Evolutionary conservation across 92 coral and sea anemone species (phyloP).

Genomic region (Plumapathes pennacea): DNA sequence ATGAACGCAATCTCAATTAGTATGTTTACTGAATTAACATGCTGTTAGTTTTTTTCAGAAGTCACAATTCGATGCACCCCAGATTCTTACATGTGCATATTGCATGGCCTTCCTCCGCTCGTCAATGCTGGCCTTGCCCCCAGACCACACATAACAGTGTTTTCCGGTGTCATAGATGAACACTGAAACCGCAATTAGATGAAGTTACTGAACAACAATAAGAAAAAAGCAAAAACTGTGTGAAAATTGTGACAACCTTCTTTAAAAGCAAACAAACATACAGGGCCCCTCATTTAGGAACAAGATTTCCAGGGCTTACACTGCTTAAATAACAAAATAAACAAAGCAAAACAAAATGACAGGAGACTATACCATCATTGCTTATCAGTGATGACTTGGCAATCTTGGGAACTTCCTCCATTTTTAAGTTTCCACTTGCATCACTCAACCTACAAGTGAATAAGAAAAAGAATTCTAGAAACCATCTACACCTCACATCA

Average conservation of each 20-base stretch:
- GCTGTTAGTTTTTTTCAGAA: background rate
- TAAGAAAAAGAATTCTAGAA: conserved; percentile 2
- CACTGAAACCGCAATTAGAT: conserved; percentile 30
- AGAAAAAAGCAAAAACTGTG: background rate
- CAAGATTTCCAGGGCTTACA: too few species aligned
- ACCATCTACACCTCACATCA: conserved; percentile 12
- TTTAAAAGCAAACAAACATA: too few species aligned
- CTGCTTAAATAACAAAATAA: too few species aligned
- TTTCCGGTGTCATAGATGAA: conserved; percentile 75
- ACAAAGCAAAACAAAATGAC: too few species aligned
- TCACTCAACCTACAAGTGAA: conserved; percentile 19
- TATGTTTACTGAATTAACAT: background rate
- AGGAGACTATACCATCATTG: conserved; percentile 31
- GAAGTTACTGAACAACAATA: background rate
- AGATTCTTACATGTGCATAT: conserved; percentile 79
- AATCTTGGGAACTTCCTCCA: conserved; percentile 14
- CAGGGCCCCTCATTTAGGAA: too few species aligned
- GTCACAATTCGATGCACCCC: background rate
- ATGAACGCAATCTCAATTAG: background rate
- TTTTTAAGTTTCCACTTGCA: conserved; percentile 19
- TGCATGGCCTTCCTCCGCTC: conserved; percentile 77
- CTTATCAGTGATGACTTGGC: conserved; percentile 34
- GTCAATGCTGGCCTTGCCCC: conserved; percentile 78
- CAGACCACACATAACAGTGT: conserved; percentile 81
- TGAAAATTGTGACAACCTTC: background rate